A percentile compares a stretch with the other conserved stretches of the same genome.
These are phyloP conservation scores for Megalurothrips usitatus DNA, from an alignment of 2,888 invertebrate species.

Conservation along the genomic window DNA sequence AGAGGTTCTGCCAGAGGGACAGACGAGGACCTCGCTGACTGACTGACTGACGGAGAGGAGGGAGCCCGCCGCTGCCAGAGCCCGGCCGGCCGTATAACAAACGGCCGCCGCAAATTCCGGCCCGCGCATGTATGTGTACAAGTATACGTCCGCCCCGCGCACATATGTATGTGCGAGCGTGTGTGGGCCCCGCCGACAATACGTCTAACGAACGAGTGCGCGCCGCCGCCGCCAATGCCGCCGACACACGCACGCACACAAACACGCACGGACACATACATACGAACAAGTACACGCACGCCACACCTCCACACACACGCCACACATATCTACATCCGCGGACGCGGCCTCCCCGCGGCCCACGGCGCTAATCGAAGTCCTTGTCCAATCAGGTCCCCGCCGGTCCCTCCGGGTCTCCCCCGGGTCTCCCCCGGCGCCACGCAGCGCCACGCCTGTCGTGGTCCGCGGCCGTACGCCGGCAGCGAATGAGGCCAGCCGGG, in stretches of 20 bases:
- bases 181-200: neutral
- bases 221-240: neutral
- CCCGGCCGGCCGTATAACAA: no score
- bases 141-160: neutral
- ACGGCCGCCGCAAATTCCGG: neutral
- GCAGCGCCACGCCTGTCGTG: neutral
- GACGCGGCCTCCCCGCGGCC: neutral
- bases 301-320: neutral
- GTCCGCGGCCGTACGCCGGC: no score
- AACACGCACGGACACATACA: no score
- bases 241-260: neutral
- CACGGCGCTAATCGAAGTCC: neutral
- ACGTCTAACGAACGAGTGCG: slow-evolving; percentile 2
- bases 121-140: neutral
- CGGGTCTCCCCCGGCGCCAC: no score
- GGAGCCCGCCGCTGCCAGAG: neutral
- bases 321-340: neutral
- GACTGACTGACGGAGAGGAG: neutral
- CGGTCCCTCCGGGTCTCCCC: no score
- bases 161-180: no score
- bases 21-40: no score
- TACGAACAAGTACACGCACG: no score
- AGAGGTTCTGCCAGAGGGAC: no score
- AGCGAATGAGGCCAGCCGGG: neutral
- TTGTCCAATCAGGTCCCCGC: neutral